phyloP scores from a whole-genome alignment of 2,888 invertebrate genomes.

The Ectemnius cavifrons region DNA sequence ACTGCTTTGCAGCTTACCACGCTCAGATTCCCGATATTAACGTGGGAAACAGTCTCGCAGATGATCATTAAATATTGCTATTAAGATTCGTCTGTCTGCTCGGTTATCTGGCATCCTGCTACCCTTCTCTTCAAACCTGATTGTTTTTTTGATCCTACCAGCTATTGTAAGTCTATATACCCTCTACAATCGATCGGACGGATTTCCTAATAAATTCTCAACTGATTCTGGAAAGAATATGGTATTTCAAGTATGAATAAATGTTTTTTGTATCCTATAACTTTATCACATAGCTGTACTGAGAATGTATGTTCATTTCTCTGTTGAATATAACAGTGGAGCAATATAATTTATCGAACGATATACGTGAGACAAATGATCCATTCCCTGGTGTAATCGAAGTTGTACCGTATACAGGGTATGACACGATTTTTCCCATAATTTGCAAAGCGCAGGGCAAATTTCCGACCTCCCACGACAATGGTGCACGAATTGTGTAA shows the following conservation, averaged over 20 bases:
- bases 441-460: slow-evolving; percentile 48
- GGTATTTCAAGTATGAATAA: too few relatives aligned
- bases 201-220: too few relatives aligned
- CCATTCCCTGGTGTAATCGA: too few relatives aligned
- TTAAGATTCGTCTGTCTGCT: slow-evolving; percentile 2
- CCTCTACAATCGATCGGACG: too few relatives aligned
- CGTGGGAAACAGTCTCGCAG: slow-evolving; percentile 72
- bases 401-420: too few relatives aligned
- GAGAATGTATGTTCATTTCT: too few relatives aligned
- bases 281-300: too few relatives aligned
- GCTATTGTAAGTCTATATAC: neutral
- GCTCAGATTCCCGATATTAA: slow-evolving; percentile 72
- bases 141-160: neutral
- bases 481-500: slow-evolving; percentile 66
- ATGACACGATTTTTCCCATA: slow-evolving; percentile 18
- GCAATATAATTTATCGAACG: too few relatives aligned
- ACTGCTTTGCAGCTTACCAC: slow-evolving; percentile 31
- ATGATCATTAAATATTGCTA: slow-evolving; percentile 28
- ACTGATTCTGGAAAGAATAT: too few relatives aligned
- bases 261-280: too few relatives aligned
- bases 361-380: too few relatives aligned
- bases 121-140: neutral
- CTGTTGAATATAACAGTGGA: too few relatives aligned
- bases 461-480: slow-evolving; percentile 76
- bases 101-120: neutral